Base-by-base conservation (phyloP, 2,888 invertebrate species). In the Oscheius sp. region DNA sequence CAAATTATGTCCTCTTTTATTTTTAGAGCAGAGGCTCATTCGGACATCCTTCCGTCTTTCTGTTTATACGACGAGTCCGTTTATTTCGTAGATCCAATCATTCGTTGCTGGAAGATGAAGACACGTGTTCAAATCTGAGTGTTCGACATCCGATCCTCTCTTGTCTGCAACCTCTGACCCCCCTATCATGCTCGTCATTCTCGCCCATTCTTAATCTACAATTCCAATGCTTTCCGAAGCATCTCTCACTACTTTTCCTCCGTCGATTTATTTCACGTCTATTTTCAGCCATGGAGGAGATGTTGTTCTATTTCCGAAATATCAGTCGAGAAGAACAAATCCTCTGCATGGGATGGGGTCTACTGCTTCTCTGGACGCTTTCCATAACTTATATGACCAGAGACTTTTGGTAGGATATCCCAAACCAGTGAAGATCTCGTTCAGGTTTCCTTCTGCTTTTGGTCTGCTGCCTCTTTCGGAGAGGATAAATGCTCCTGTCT, bases 321-420 rank as follows among this genome's bases (percentile, higher is more conserved):
- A 61, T 61, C 6, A 61, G 41, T 2, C 41, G 66, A 66, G 66
- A 66, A 13, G 52, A 66, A 12, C 66, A 66, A 23, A 52, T 66
- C 12, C 49, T 21, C 16, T 66, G 66, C 52, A 66, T 66, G 66
- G 66, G 66, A 21, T 66, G 66, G 66, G 66, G 66, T 49, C 69
- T 69, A 0, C 55, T 69, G 1, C 69, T 69, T 41, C 69, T 71
- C 7, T 71, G 71, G 71, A 71, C 63, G 1, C 49, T 71, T 16
- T 71, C 71, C n/a, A 71, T 71, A 9, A 71, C 63, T 29, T 71
- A 71, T 49, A 71, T 71, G 71, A 71, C 71, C 3, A 27, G 71
- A 61, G 71, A 71, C 25, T 71, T 71, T 45, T 71, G 71, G 71
- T 71, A 41, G 3, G 3, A 46, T 64, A 49, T 27, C 18, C 27